phyloP scores from a whole-genome alignment of 2,113 vertebrate species.

The Oreochromis spilurus region DNA sequence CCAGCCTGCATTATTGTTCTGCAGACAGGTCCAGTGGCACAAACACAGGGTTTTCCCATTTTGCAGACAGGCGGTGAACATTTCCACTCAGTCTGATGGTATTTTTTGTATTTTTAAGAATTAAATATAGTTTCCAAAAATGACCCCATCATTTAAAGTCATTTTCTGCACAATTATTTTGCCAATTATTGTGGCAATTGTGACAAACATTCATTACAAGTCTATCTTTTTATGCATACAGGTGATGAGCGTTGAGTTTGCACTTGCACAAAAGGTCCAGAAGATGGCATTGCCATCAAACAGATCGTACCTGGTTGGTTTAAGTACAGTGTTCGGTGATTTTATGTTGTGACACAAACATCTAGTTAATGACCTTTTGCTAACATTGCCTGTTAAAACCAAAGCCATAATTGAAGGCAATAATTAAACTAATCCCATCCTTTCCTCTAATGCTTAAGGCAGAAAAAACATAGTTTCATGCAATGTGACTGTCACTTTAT shows the following conservation, averaged over 20 bases:
- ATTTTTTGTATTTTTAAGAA: background rate
- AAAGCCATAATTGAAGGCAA: background rate
- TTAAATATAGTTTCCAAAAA: background rate
- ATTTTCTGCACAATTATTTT: background rate
- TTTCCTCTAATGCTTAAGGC: background rate
- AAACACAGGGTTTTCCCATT: background rate
- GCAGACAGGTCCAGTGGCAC: background rate
- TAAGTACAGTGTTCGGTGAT: background rate
- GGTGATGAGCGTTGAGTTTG: background rate
- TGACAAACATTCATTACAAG: background rate
- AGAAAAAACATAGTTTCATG: background rate
- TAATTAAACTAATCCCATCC: background rate
- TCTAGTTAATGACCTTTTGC: background rate
- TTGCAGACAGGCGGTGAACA: background rate
- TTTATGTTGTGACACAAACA: background rate
- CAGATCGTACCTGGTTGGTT: background rate
- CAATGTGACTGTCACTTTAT: background rate
- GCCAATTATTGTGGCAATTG: background rate
- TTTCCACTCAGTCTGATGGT: background rate
- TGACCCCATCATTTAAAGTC: background rate
- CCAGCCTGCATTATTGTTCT: background rate
- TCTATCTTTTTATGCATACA: background rate
- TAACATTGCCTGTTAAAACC: background rate
- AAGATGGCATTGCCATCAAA: slow-evolving; percentile 44
- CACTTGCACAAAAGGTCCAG: slow-evolving; percentile 8